Base-by-base conservation (phyloP, 92 coral and sea anemone species). In the Parazoanthus darwini region DNA sequence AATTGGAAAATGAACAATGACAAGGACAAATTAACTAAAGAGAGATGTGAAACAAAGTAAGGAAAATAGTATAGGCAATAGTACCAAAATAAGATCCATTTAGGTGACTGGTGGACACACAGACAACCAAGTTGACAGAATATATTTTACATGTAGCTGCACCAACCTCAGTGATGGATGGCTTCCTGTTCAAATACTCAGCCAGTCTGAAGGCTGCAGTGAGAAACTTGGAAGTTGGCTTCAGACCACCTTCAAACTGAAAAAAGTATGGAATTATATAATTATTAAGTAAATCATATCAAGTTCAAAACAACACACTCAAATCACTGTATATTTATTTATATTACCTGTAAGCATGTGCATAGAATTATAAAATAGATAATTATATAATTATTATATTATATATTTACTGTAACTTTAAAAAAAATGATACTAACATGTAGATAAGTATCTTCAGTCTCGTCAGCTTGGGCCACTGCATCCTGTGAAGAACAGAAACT, bases 381-480 rank as follows among this genome's bases (percentile, higher is more conserved):
- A 29, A 29, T 29, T 29, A 29, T 29, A 29, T 29, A 29, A 29
- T 29, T 29, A 29, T 29, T 29, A 29, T 29, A 29, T 29, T 29
- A 29, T 29, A 29, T 29, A 29, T 29, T 29, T 29, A 29, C 33
- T 29, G 33, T 29, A 29, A 29, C 33, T 29, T 0, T 29, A 29
- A 29, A 29, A 29, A 29, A 29, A 29, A 29, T 51, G 14, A 23
- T 70, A 86, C 78, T 38, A 66, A 96, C 99, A 93, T 97, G 99
- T 42, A 95, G 85, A 85, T 92, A 97, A 33, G 94, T 93, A 76
- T 95, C 92, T 70, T 92, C 99, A 29, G 93, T 93, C 90, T 95
- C 98, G 82, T 97, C 99, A 78, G 99, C 99, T 75, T 97, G 99
- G 37, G 99, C 99, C 23, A 95, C 99, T 8, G 95, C 92, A 88